Conservation (phyloP, 2,797 vertebrate genomes). For the Carcharodon carcharias region DNA sequence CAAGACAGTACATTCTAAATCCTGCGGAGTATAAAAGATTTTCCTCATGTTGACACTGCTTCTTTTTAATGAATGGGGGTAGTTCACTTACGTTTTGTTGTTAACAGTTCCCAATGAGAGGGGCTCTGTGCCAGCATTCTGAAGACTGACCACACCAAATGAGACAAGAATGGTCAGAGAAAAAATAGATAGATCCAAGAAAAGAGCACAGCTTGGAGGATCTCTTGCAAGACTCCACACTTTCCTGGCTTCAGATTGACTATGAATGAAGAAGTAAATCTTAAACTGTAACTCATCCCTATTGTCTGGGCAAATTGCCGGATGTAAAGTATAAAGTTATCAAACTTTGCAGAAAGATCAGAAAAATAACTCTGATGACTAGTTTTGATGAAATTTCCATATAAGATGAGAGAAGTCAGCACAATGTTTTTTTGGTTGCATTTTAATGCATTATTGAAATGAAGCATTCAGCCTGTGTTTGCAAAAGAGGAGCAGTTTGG, state of each 20-base stretch:
- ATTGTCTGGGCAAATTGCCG: not conserved
- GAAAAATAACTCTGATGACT: not conserved
- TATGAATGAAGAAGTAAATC: not conserved
- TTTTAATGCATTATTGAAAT: not conserved
- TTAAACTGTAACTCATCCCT: not conserved
- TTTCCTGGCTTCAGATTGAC: not conserved
- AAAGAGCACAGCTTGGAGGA: not conserved
- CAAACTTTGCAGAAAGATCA: not conserved
- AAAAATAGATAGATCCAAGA: not conserved
- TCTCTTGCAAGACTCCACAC: not conserved
- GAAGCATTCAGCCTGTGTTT: not conserved
- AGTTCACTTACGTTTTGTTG: not conserved
- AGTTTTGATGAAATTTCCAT: not conserved
- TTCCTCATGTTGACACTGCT: not conserved
- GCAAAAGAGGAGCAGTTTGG: not conserved
- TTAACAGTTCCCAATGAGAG: not conserved
- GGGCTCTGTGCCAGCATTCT: not conserved
- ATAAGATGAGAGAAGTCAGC: not conserved
- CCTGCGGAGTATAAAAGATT: not conserved
- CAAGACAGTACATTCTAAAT: not conserved
- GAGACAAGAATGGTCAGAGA: not conserved
- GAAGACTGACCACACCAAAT: not conserved
- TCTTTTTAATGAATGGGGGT: not conserved
- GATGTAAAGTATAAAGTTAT: not conserved
- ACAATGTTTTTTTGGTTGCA: not conserved